Evolutionary conservation across 2,113 vertebrate genomes (phyloP).

Genomic region (Dicrurus megarhynchus): DNA sequence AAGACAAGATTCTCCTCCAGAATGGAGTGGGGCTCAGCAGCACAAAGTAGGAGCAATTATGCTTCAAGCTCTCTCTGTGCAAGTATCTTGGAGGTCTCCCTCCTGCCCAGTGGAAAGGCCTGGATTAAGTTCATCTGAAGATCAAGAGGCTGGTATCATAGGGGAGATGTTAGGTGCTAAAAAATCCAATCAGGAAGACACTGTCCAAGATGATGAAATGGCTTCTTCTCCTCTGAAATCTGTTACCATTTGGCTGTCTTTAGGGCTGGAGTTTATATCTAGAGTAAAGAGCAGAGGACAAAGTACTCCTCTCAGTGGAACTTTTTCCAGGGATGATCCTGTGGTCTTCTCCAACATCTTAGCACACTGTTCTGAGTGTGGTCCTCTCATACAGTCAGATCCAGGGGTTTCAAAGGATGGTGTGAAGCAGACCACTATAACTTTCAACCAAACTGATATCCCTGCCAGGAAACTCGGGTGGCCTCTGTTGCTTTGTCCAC

Average conservation of each 20-base stretch:
- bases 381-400: not conserved
- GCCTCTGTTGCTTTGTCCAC: not conserved
- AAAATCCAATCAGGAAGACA: not conserved
- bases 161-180: not conserved
- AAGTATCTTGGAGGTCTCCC: not conserved
- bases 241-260: slow-evolving; percentile 62
- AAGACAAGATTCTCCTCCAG: not conserved
- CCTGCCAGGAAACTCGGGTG: not conserved
- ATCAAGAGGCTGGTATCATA: not conserved
- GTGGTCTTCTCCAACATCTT: not conserved
- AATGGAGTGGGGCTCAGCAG: not conserved
- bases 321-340: not conserved
- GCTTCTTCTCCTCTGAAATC: not conserved
- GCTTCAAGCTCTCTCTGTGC: not conserved
- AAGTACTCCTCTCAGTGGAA: not conserved
- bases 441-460: slow-evolving; percentile 42
- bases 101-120: not conserved
- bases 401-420: not conserved
- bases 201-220: not conserved
- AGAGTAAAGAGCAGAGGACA: not conserved
- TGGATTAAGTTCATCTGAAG: not conserved
- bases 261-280: slow-evolving; percentile 31
- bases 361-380: not conserved
- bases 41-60: not conserved
- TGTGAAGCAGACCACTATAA: not conserved